A percentile compares a stretch with the other conserved stretches of the same genome.
Conservation (phyloP, 2,113 vertebrate genomes). For the Pluvialis apricaria region DNA sequence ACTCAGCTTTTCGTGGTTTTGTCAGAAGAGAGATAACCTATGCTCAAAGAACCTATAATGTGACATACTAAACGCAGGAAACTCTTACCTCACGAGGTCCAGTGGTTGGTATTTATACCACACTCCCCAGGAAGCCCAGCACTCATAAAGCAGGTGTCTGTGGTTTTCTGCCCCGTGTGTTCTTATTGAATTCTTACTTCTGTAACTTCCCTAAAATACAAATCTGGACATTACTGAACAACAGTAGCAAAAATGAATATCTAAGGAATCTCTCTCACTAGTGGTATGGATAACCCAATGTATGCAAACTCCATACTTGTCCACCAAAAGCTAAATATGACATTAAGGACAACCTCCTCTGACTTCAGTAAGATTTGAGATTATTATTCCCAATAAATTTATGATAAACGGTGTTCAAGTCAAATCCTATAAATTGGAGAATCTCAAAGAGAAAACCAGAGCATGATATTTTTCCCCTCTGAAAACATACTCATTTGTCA, state of each 20-base stretch:
- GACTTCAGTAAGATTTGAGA: background rate
- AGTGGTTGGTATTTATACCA: conserved; percentile 98
- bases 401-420: background rate
- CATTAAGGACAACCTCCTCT: background rate
- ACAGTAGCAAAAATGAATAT: background rate
- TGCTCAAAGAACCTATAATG: background rate
- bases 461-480: background rate
- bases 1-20: background rate
- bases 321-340: background rate
- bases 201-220: conserved; percentile 86
- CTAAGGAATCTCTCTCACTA: background rate
- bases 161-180: conserved; percentile 92
- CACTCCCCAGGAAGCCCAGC: conserved; percentile 93
- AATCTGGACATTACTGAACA: background rate
- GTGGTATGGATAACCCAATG: background rate
- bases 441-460: background rate
- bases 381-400: background rate
- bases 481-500: background rate
- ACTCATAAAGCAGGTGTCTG: conserved; percentile 88
- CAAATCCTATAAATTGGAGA: background rate
- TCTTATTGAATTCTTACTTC: conserved; percentile 90
- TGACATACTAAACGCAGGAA: background rate
- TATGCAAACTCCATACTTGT: background rate
- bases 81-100: conserved; percentile 86
- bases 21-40: background rate